These are phyloP conservation scores for Eleginops maclovinus DNA, from an alignment of 2,113 vertebrate genomes.

Conservation along the genomic window DNA sequence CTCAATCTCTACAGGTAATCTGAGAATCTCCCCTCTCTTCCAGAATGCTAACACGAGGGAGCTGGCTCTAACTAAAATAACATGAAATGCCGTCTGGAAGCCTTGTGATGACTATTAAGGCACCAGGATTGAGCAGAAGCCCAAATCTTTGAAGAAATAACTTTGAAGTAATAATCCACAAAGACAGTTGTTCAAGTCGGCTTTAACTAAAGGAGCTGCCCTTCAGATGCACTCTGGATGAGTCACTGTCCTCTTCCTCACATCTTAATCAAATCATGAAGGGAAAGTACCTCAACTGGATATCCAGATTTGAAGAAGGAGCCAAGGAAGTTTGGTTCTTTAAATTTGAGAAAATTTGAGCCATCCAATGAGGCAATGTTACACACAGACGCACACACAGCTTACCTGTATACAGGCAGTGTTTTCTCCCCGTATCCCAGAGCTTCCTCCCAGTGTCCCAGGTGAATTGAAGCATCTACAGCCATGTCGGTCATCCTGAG, in stretches of 20 bases:
- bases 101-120: not conserved
- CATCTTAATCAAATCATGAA: not conserved
- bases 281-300: not conserved
- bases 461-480: conserved; percentile 90
- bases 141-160: conserved; percentile 5
- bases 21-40: conserved; percentile 3
- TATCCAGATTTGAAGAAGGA: not conserved
- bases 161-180: conserved; percentile 15
- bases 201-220: conserved; percentile 3
- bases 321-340: not conserved
- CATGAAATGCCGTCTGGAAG: conserved; percentile 1
- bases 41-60: not conserved
- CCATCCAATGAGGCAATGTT: too few relatives aligned
- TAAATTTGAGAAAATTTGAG: not conserved
- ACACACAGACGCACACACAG: not conserved
- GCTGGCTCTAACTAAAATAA: conserved; percentile 3
- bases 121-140: not conserved
- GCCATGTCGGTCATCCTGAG: conserved; percentile 90
- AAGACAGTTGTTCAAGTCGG: conserved; percentile 5
- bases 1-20: not conserved
- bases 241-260: conserved; percentile 24
- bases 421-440: conserved; percentile 86
- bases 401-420: conserved; percentile 90
- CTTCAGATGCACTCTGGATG: conserved; percentile 17
- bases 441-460: conserved; percentile 87